Evolutionary conservation across 2,113 vertebrate genomes (phyloP).

Genomic region (Sclerurus mexicanus): DNA sequence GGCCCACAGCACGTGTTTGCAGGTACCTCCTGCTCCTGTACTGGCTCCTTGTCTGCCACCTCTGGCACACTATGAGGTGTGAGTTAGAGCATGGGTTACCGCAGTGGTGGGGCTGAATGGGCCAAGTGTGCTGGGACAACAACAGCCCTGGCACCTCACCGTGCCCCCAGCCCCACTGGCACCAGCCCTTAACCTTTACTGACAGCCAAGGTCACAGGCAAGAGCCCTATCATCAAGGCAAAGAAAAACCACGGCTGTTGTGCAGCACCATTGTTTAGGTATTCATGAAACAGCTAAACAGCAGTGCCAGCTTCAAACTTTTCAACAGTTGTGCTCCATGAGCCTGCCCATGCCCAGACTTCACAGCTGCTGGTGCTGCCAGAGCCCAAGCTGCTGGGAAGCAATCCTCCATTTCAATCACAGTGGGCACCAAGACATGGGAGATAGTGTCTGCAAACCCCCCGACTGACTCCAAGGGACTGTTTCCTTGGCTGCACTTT

Average conservation of each 20-base stretch:
- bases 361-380: background rate
- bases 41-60: background rate
- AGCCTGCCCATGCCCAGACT: background rate
- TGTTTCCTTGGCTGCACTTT: constrained; percentile 45
- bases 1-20: accelerated
- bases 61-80: background rate
- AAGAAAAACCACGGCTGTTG: background rate
- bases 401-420: background rate
- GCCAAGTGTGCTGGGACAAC: background rate
- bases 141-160: background rate
- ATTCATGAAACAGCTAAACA: background rate
- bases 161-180: background rate
- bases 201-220: background rate
- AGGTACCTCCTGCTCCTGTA: background rate
- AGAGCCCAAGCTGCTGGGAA: background rate
- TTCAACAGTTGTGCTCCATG: background rate
- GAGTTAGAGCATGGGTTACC: background rate
- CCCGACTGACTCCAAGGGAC: background rate
- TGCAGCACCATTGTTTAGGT: background rate
- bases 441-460: background rate
- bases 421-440: background rate
- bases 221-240: background rate
- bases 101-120: background rate
- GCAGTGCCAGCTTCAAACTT: background rate
- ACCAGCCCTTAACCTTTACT: background rate